These are phyloP conservation scores for Ophion slaviceki DNA, from an alignment of 2,888 invertebrate species.

Conservation along the genomic window DNA sequence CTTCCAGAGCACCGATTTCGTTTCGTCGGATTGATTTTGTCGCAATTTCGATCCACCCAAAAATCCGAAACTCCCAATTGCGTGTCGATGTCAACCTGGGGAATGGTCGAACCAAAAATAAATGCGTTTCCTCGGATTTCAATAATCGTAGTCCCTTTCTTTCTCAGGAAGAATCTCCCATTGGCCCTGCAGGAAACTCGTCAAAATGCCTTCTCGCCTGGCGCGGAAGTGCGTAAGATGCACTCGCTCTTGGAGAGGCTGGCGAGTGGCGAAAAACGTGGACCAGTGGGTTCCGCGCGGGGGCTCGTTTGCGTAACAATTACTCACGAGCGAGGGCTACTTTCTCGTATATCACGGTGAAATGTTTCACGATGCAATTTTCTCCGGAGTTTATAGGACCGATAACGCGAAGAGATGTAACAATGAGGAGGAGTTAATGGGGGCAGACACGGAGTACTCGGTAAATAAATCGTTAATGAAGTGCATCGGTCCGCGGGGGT, in stretches of 20 bases:
- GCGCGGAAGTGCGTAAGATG: background rate
- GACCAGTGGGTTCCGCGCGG: background rate
- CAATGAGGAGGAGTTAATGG: slow-evolving; percentile 62
- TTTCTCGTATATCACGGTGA: slow-evolving; percentile 11
- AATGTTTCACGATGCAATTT: slow-evolving; percentile 58
- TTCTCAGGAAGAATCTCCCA: no score
- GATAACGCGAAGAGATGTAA: slow-evolving; percentile 60
- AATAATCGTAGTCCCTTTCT: no score
- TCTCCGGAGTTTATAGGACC: slow-evolving; percentile 40
- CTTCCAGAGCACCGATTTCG: no score
- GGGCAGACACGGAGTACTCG: slow-evolving; percentile 56
- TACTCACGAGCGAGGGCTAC: slow-evolving; percentile 12
- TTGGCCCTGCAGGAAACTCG: no score
- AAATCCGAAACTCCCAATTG: no score
- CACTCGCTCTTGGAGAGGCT: background rate
- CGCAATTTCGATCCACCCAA: no score
- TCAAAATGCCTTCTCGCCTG: background rate
- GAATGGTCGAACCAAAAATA: no score
- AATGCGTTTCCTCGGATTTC: no score
- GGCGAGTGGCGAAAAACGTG: background rate
- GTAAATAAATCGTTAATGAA: slow-evolving; percentile 67
- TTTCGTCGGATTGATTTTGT: no score
- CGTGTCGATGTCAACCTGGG: no score
- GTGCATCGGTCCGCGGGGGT: slow-evolving; percentile 51
- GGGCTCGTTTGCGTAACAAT: slow-evolving; percentile 35